These are phyloP conservation scores for Sciurus carolinensis DNA, from an alignment of 2,797 vertebrate genomes.

Conservation along the genomic window DNA sequence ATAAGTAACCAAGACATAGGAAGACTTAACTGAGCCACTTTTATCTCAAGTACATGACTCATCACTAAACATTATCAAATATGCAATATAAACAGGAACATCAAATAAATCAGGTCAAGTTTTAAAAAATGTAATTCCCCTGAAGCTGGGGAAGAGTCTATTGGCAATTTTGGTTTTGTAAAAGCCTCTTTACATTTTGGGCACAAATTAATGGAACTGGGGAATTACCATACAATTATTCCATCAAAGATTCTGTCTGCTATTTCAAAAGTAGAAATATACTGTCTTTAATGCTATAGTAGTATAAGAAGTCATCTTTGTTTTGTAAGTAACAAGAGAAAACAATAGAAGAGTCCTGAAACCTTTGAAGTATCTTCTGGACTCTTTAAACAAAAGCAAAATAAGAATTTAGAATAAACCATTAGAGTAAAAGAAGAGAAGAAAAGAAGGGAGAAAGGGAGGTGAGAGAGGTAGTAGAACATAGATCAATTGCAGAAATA, in stretches of 20 bases:
- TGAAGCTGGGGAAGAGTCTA: background rate
- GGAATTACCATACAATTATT: background rate
- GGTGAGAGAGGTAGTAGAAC: background rate
- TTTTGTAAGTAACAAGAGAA: background rate
- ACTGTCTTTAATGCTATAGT: background rate
- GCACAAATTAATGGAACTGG: background rate
- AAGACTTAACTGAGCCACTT: background rate
- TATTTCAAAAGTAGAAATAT: background rate
- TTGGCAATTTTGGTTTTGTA: background rate
- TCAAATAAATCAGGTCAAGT: background rate
- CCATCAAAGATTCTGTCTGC: background rate
- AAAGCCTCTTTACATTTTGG: background rate
- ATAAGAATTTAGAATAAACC: background rate
- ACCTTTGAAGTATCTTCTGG: background rate
- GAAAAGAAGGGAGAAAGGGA: background rate
- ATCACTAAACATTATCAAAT: background rate
- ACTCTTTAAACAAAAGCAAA: background rate
- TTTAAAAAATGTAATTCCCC: background rate
- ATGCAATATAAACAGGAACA: background rate
- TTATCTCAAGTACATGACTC: background rate
- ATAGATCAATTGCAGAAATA: background rate
- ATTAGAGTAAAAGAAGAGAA: background rate
- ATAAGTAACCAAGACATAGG: background rate
- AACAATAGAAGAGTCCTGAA: background rate
- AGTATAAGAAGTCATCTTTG: background rate